A percentile compares a stretch with the other conserved stretches of the same genome.
Evolutionary conservation across 2,888 invertebrate species (phyloP).

Genomic region (Cosmorhoe ocellata): DNA sequence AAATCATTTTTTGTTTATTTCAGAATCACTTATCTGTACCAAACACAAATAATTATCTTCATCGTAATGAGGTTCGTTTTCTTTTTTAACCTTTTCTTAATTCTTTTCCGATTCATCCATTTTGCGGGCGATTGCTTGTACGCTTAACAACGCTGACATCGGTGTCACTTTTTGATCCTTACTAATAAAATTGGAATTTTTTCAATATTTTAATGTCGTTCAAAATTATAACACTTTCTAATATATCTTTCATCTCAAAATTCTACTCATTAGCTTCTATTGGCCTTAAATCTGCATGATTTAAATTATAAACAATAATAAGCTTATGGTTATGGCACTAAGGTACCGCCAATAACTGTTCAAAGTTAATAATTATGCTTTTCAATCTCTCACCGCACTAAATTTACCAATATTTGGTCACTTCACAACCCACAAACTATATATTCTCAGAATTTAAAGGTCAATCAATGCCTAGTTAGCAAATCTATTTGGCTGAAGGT

Average conservation of each 20-base stretch:
- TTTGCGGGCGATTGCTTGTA: slow-evolving; percentile 58
- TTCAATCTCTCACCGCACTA: slow-evolving; percentile 16
- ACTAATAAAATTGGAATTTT: slow-evolving; percentile 3
- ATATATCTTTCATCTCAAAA: slow-evolving; percentile 13
- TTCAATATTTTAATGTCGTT: not conserved
- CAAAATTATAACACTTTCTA: slow-evolving; percentile 20
- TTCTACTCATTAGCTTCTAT: slow-evolving; percentile 40
- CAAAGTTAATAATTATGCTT: slow-evolving; percentile 18
- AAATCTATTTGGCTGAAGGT: no score
- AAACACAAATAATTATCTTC: slow-evolving; percentile 92
- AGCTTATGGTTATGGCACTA: slow-evolving; percentile 28
- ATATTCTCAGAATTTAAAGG: no score
- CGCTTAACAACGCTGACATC: slow-evolving; percentile 53
- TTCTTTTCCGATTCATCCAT: slow-evolving; percentile 60
- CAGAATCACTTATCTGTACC: slow-evolving; percentile 95
- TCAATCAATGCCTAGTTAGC: no score
- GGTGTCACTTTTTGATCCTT: slow-evolving; percentile 8
- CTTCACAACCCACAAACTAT: slow-evolving; percentile 5
- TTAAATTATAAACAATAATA: slow-evolving; percentile 25
- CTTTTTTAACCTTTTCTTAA: slow-evolving; percentile 73
- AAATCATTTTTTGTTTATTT: slow-evolving; percentile 86
- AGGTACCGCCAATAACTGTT: slow-evolving; percentile 6
- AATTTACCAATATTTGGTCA: slow-evolving; percentile 15
- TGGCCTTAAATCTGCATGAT: slow-evolving; percentile 42
- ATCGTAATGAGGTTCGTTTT: slow-evolving; percentile 89